These are phyloP conservation scores for Oxygymnocypris stewartii DNA, from an alignment of 2,113 vertebrate species.

Conservation along the genomic window DNA sequence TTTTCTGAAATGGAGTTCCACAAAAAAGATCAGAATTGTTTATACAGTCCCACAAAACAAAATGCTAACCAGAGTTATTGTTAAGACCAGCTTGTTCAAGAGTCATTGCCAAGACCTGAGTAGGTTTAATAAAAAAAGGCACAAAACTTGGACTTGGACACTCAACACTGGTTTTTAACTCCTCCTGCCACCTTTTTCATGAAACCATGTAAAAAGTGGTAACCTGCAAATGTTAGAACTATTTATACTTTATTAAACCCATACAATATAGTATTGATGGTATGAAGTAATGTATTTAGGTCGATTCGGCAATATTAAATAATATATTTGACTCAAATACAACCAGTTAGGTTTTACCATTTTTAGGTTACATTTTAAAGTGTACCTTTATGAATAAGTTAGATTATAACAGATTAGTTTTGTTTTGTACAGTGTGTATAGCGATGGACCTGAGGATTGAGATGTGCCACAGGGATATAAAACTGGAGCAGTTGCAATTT, in stretches of 20 bases:
- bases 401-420: neutral
- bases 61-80: neutral
- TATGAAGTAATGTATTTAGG: too few species aligned
- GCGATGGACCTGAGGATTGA: conserved; percentile 5
- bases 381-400: neutral
- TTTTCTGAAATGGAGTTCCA: neutral
- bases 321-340: too few species aligned
- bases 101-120: neutral
- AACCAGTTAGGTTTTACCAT: too few species aligned
- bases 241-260: too few species aligned
- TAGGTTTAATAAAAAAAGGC: neutral
- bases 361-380: neutral
- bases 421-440: neutral
- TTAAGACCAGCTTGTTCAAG: neutral
- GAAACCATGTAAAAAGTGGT: too few species aligned
- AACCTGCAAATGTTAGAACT: too few species aligned
- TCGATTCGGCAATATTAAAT: too few species aligned
- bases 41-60: neutral
- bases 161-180: neutral
- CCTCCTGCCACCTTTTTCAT: neutral
- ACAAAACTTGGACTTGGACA: neutral
- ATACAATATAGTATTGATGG: too few species aligned
- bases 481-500: conserved; percentile 22
- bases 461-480: conserved; percentile 27
- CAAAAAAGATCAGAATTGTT: neutral